Conservation (phyloP, 2,113 vertebrate genomes). For the Menidia beryllina region DNA sequence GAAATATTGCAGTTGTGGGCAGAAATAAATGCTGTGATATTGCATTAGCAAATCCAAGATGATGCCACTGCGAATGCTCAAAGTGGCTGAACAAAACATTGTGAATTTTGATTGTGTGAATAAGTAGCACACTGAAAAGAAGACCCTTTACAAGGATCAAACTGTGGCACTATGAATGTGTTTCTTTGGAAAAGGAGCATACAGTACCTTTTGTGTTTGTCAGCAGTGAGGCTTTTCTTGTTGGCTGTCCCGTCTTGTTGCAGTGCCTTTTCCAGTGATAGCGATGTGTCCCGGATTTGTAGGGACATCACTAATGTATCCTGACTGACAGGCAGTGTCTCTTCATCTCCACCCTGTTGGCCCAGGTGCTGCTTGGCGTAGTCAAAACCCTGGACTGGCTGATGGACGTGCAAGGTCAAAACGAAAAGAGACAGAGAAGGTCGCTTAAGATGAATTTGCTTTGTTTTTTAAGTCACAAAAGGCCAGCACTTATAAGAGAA, state of each 20-base stretch:
- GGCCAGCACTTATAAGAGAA: not conserved
- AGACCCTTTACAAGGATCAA: too few species aligned
- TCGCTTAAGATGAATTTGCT: conserved; percentile 15
- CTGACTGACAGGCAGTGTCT: conserved; percentile 91
- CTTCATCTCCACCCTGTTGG: conserved; percentile 94
- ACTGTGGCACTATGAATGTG: too few species aligned
- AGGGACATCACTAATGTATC: conserved; percentile 92
- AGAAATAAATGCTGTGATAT: too few species aligned
- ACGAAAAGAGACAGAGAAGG: conserved; percentile 17
- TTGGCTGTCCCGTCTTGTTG: conserved; percentile 89
- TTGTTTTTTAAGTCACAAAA: conserved; percentile 6
- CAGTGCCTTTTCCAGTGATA: conserved; percentile 89
- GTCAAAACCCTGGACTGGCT: conserved; percentile 99
- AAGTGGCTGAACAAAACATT: too few species aligned
- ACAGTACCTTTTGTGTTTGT: conserved; percentile 92
- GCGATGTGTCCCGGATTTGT: conserved; percentile 87
- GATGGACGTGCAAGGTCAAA: conserved; percentile 40
- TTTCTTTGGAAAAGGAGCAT: not conserved
- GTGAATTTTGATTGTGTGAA: too few species aligned
- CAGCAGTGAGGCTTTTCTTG: conserved; percentile 88
- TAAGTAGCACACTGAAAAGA: too few species aligned
- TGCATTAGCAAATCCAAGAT: too few species aligned
- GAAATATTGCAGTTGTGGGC: too few species aligned
- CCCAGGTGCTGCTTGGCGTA: conserved; percentile 98
- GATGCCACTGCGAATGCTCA: too few species aligned